These are phyloP conservation scores for Drosophila ananassae DNA, from an alignment of 1,140 invertebrate species.

Conservation along the genomic window DNA sequence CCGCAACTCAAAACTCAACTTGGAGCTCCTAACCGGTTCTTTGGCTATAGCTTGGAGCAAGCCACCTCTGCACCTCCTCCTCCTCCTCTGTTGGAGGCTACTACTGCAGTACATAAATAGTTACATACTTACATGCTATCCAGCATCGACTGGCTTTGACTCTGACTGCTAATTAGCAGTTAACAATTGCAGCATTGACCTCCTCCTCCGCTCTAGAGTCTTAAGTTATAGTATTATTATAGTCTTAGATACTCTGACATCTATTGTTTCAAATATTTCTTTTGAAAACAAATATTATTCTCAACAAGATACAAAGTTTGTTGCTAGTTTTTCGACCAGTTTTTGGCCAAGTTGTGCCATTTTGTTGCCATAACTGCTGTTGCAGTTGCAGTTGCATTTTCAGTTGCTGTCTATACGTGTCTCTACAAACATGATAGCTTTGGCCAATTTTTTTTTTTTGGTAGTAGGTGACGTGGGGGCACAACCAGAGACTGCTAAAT, in stretches of 20 bases:
- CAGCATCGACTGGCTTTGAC: conserved; percentile 17
- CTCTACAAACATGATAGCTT: conserved; percentile 77
- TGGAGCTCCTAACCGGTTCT: conserved; percentile 56
- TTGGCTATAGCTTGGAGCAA: conserved; percentile 22
- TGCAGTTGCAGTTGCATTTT: conserved; percentile 18
- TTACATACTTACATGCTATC: conserved; percentile 43
- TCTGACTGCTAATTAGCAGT: conserved; percentile 75
- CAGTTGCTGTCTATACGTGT: conserved; percentile 56
- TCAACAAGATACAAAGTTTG: background rate
- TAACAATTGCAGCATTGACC: conserved; percentile 80
- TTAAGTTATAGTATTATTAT: too few species aligned
- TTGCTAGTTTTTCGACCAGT: conserved; percentile 25
- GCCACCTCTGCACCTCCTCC: background rate
- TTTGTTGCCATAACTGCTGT: conserved; percentile 68
- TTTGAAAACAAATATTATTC: background rate
- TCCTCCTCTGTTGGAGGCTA: too few species aligned
- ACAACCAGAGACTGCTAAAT: conserved; percentile 30
- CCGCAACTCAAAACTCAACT: conserved; percentile 28
- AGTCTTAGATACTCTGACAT: too few species aligned
- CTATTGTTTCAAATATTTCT: background rate
- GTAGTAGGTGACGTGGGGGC: conserved; percentile 31
- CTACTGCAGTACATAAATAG: conserved; percentile 52
- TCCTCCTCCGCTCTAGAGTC: conserved; percentile 9
- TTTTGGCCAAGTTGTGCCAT: conserved; percentile 45
- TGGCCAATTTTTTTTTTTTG: conserved; percentile 71